Evolutionary conservation across 2,888 invertebrate genomes (phyloP), one percentile per base, ranked within the genome.

Genomic region (Pantelozetes paolii): DNA sequence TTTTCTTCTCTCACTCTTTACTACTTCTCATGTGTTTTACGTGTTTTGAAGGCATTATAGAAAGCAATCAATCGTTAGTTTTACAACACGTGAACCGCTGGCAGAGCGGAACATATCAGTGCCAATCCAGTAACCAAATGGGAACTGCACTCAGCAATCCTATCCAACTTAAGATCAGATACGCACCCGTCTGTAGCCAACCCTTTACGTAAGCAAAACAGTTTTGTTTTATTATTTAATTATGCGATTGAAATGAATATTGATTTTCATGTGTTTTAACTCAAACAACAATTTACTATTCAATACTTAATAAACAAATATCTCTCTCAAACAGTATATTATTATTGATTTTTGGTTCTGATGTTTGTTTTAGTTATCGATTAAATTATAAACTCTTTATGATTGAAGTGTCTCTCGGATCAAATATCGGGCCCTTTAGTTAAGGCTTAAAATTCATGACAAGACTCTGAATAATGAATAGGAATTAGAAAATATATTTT

Each of bases 41-140:
- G n/a, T n/a, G n/a, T n/a, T n/a, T n/a, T n/a, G n/a, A 28, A 74
- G 76, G 76, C 28, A 59, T 76, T 11, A 76, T 76, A 20, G 75
- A 76, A 59, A 74, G 74, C 50, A 76, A 76, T 69, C 76, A 76
- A 48, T 76, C 75, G 36, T 50, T 76, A 48, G 76, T 76, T 50
- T 54, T 76, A 30, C 76, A 75, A 59, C 73, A 71, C 26, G 75
- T 76, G 20, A 64, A 42, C 48, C 73, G 76, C 6, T 71, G 62
- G 54, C 76, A 76, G 45, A 72, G 67, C 45, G 76, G 76, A 28
- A 69, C 69, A 23, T 76, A 76, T 72, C 67, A 75, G 50, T 76
- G 76, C 62, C 64, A 76, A 69, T 76, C 74, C 8, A 45, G 50
- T n/a, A 76, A 76, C 69, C 64, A 71, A 50, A 74, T 76, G 62